Conservation (phyloP, 2,113 vertebrate species). For the Leuciscus idus region DNA sequence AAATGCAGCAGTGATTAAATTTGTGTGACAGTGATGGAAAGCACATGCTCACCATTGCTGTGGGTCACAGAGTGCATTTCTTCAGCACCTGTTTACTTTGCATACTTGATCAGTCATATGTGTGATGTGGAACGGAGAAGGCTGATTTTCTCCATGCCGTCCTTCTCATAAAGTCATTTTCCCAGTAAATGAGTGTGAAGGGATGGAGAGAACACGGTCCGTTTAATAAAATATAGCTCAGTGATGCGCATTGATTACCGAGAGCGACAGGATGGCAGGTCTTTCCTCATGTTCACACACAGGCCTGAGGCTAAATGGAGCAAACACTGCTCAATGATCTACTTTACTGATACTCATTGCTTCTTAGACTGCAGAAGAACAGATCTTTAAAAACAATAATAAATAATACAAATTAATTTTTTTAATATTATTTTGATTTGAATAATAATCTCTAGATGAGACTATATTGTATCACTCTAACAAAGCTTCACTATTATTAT, state of each 20-base stretch:
- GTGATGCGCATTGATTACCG: slow-evolving; percentile 40
- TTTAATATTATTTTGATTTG: not conserved
- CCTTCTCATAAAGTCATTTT: slow-evolving; percentile 7
- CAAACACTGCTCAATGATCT: not conserved
- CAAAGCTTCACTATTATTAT: slow-evolving; percentile 33
- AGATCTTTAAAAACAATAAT: not conserved
- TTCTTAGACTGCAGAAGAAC: not conserved
- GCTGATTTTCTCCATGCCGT: slow-evolving; percentile 10
- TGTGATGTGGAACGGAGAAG: slow-evolving; percentile 14
- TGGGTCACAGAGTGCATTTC: slow-evolving; percentile 26
- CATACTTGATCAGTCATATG: slow-evolving; percentile 30
- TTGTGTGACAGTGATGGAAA: slow-evolving; percentile 5
- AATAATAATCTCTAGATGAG: not conserved
- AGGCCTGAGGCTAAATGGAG: slow-evolving; percentile 26
- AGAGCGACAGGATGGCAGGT: slow-evolving; percentile 36
- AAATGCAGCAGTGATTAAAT: slow-evolving; percentile 2
- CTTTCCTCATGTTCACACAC: slow-evolving; percentile 43
- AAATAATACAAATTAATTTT: not conserved
- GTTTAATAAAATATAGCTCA: slow-evolving; percentile 48
- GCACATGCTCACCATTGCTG: not conserved
- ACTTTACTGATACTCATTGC: not conserved
- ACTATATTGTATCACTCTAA: slow-evolving; percentile 53
- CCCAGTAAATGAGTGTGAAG: slow-evolving; percentile 25
- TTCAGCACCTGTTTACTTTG: slow-evolving; percentile 28
- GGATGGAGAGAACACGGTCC: slow-evolving; percentile 3